Evolutionary conservation across 2,888 invertebrate genomes (phyloP).

Genomic region (Ommatoiulus sabulosus): DNA sequence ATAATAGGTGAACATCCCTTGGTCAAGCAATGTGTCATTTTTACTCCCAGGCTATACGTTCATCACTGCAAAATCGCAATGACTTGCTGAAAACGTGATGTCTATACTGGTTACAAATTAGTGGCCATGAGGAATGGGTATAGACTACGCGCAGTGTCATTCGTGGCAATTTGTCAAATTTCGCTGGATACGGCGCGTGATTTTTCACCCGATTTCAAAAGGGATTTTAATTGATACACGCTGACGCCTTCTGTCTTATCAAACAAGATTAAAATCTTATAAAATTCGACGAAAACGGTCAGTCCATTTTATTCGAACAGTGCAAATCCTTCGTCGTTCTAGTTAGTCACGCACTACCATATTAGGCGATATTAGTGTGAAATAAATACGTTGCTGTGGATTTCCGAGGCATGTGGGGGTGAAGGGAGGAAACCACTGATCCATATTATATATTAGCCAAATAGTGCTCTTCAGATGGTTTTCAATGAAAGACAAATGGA

Average conservation of each 20-base stretch:
- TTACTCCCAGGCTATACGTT: too few relatives aligned
- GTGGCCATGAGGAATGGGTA: too few relatives aligned
- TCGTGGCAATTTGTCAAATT: too few relatives aligned
- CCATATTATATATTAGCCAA: slow-evolving; percentile 32
- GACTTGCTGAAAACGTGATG: too few relatives aligned
- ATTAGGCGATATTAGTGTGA: slow-evolving; percentile 30
- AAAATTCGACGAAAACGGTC: neutral
- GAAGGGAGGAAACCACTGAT: slow-evolving; percentile 31
- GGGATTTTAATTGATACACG: neutral
- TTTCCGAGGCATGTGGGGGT: slow-evolving; percentile 21
- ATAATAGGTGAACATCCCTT: too few relatives aligned
- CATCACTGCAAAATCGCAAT: too few relatives aligned
- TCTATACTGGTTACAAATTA: too few relatives aligned
- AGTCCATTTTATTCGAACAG: neutral
- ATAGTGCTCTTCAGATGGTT: slow-evolving; percentile 49
- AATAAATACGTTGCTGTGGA: slow-evolving; percentile 38
- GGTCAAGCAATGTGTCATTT: too few relatives aligned
- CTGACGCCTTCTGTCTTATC: neutral
- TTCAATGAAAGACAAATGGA: slow-evolving; percentile 45
- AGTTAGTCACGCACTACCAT: slow-evolving; percentile 38
- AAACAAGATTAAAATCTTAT: neutral
- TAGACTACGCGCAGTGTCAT: too few relatives aligned
- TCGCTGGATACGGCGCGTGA: too few relatives aligned
- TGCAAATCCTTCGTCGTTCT: neutral
- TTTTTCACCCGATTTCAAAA: neutral